Percentiles rank a stretch among this genome's conserved stretches.
These are phyloP conservation scores for Lichenostomus cassidix DNA, from an alignment of 2,113 vertebrate genomes.

Conservation along the genomic window DNA sequence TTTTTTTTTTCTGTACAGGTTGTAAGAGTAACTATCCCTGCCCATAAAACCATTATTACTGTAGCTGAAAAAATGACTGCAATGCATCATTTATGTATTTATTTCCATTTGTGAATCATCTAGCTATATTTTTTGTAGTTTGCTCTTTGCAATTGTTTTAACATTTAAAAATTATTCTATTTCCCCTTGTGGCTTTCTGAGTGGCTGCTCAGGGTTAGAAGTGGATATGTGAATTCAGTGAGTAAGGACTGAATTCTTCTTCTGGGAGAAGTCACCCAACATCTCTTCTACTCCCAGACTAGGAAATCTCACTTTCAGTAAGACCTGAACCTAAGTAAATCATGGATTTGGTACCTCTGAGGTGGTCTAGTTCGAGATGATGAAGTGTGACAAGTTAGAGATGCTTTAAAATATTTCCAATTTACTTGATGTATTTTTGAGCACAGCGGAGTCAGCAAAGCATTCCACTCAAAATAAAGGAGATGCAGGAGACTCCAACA, in stretches of 20 bases:
- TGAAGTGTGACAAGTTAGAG: neutral
- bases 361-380: neutral
- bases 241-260: too few relatives aligned
- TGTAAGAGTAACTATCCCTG: neutral
- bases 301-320: neutral
- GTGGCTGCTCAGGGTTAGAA: neutral
- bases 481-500: neutral
- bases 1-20: neutral
- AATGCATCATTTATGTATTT: slow-evolving; percentile 14
- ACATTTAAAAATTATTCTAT: neutral
- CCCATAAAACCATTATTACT: neutral
- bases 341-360: neutral
- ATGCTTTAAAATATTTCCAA: neutral
- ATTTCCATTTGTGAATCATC: neutral
- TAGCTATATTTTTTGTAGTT: neutral
- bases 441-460: neutral
- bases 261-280: neutral
- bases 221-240: neutral
- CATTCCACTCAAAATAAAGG: neutral
- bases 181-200: neutral
- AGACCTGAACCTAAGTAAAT: neutral
- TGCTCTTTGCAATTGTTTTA: neutral
- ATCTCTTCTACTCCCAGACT: neutral
- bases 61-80: neutral
- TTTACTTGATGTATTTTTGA: neutral